Evolutionary conservation across 2,888 invertebrate species (phyloP), one percentile per base, ranked within the genome.

Genomic region (Papilio demoleus): DNA sequence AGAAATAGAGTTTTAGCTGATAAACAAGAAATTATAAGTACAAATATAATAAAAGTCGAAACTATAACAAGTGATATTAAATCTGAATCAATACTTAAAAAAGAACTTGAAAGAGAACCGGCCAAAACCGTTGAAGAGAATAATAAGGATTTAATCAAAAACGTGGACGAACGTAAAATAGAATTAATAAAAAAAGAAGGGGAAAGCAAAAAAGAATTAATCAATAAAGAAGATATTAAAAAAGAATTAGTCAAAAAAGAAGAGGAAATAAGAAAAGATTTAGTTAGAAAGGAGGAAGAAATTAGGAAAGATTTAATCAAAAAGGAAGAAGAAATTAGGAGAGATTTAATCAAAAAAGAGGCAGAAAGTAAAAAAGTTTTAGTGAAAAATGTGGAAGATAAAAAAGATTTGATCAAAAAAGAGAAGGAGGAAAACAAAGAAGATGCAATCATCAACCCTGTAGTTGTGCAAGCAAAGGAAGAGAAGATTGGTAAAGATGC

Each of bases 1-100:
- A 81, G 90, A 42, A 88, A 87, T 0, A 82, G 89, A 75, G 72
- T 88, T 53, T 72, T 88, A 45, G 81, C 80, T 59, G 88, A 88
- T 38, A 87, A 87, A 73, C 79, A 74, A 70, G 73, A 64, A 70
- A 75, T 60, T 65, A 61, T 66, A 67, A 68, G 58, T 17, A 70
- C 47, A 24, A 68, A 63, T n/a, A 60, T 50, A 12, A 38, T 69
- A 9, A 66, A 60, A 63, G 65, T 68, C 66, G 70, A 73, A 47
- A 67, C 70, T 5, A 72, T 65, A 42, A 11, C 36, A 14, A 19
- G 17, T 19, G 69, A 69, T 17, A 24, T 60, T 14, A 70, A 65
- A 67, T 19, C 56, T 27, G 61, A 71, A 65, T 63, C 60, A 56
- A 47, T 73, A 11, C 67, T 64, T 47, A 71, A 71, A 58, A 72